Percentiles rank a stretch among this genome's conserved stretches.
Conservation (phyloP, 1,140 invertebrate genomes). For the Formica selysi region DNA sequence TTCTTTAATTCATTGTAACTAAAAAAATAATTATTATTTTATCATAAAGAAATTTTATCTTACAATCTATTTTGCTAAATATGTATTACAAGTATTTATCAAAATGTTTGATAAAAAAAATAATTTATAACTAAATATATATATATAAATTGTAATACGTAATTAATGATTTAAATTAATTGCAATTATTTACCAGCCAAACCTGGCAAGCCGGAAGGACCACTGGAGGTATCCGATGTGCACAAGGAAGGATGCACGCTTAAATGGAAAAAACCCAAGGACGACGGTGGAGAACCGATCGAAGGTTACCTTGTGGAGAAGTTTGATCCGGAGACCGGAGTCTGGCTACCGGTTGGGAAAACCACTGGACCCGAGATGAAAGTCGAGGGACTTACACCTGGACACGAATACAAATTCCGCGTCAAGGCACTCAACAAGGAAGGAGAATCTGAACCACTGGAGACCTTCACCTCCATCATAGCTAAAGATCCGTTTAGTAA, state of each 20-base stretch:
- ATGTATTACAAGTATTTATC: neutral
- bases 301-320: constrained; percentile 98
- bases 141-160: too few species aligned
- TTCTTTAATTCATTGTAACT: neutral
- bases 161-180: constrained; percentile 3
- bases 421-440: constrained; percentile 99
- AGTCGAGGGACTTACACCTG: constrained; percentile 95
- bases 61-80: neutral
- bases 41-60: neutral
- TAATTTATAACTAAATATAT: neutral
- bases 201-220: constrained; percentile 97
- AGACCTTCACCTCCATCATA: constrained; percentile 95
- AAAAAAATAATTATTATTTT: constrained; percentile 1
- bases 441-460: constrained; percentile 98
- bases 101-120: constrained; percentile 19
- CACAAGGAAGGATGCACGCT: constrained; percentile 98
- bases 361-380: constrained; percentile 94
- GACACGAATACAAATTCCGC: constrained; percentile 99
- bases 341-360: constrained; percentile 96
- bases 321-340: constrained; percentile 95
- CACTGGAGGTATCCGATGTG: constrained; percentile 97
- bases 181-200: constrained; percentile 88
- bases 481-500: constrained; percentile 99
- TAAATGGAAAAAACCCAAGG: constrained; percentile 99
- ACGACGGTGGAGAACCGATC: constrained; percentile 98